Base-by-base conservation (phyloP, 2,888 invertebrate genomes). In the Encarsia formosa region DNA sequence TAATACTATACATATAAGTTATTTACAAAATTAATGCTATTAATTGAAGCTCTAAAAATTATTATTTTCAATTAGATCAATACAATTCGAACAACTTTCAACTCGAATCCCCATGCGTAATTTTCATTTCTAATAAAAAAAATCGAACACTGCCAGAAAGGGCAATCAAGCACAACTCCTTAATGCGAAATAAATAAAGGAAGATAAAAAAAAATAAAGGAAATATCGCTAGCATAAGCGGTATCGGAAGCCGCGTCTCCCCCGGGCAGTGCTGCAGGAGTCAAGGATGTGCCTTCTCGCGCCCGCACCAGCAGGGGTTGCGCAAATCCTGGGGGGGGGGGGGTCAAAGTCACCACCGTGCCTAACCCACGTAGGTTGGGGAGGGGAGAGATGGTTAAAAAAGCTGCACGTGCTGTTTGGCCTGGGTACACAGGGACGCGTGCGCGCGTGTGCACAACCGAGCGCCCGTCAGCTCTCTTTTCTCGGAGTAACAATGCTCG, bases 381-480 rank as follows among this genome's bases (percentile, higher is more conserved):
- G 15, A n/a, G 15, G 52, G 58, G 59, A 62, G 60, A 61, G 59
- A 61, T 52, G 51, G 56, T 11, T 42, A 68, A 61, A 69, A 71
- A 69, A 70, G n/a, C n/a, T 70, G 71, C 5, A 67, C 71, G 59
- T 63, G 56, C 66, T 71, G 70, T 71, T 72, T 71, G 68, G 5
- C 34, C 67, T 67, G 66, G 70, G 68, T 68, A 71, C 68, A 73
- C 71, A 72, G 56, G 31, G 38, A 38, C 43, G 15, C 38, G 19
- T 15, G 15, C 5, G 38, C 39, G 19, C 16, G 34, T 26, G 3
- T 15, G 24, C 16, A 15, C 18, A n/a, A 5, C 8, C 38, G 37
- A 35, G 29, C 29, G 18, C 11, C 16, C 37, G 24, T 22, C 37
- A 22, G 42, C 49, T 50, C 51, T 51, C 18, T 37, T 37, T 44